Conservation (phyloP, 37 sponge, comb jelly and placozoan species). For the Geodia barretti region DNA sequence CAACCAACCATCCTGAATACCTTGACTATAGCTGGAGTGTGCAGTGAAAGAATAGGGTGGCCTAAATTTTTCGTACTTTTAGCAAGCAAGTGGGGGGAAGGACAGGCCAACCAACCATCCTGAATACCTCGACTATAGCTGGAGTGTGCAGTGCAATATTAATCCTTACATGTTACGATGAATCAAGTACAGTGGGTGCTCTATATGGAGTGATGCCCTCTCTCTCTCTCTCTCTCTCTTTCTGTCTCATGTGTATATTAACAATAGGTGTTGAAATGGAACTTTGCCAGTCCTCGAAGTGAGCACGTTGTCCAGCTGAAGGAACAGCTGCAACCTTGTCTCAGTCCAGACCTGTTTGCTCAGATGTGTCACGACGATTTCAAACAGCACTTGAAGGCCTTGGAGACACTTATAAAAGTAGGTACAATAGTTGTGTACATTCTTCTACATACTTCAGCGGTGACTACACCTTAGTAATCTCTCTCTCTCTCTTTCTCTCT, state of each 20-base stretch:
- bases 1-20: too few species aligned
- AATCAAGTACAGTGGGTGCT: not conserved
- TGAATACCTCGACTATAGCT: too few species aligned
- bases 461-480: not conserved
- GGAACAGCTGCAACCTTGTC: constrained; percentile 85
- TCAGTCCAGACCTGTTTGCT: constrained; percentile 51
- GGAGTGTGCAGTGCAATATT: too few species aligned
- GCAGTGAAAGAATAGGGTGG: too few species aligned
- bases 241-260: too few species aligned
- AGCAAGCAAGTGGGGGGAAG: too few species aligned
- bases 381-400: constrained; percentile 82
- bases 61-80: too few species aligned
- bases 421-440: too few species aligned
- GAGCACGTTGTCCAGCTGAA: constrained; percentile 91
- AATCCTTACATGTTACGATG: not conserved
- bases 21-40: too few species aligned
- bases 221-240: not conserved
- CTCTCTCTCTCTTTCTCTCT: not conserved
- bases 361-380: constrained; percentile 91
- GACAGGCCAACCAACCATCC: too few species aligned
- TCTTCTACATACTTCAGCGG: too few species aligned
- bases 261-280: constrained; percentile 79
- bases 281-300: constrained; percentile 76
- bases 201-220: not conserved
- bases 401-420: constrained; percentile 66